These are phyloP conservation scores for Sesia apiformis DNA, from an alignment of 2,888 invertebrate genomes.

Conservation along the genomic window DNA sequence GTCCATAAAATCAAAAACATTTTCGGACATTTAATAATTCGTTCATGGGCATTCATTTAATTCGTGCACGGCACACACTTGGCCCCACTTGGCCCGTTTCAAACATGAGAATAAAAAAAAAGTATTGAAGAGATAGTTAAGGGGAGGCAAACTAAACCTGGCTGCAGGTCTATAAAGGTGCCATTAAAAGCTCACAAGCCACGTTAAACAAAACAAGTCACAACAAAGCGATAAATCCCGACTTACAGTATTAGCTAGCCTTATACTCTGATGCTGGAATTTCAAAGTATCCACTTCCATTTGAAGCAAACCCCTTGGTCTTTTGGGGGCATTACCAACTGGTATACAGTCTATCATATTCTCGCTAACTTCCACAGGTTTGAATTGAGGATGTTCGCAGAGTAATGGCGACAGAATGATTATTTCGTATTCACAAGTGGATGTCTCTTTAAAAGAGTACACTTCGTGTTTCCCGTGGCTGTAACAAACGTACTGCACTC, in stretches of 20 bases:
- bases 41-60: too few relatives aligned
- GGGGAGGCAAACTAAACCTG: too few relatives aligned
- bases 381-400: slow-evolving; percentile 92
- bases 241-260: slow-evolving; percentile 42
- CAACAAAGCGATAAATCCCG: slow-evolving; percentile 5
- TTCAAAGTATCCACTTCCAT: slow-evolving; percentile 83
- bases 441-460: slow-evolving; percentile 92
- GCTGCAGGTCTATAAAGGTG: too few relatives aligned
- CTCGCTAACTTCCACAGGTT: slow-evolving; percentile 84
- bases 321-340: slow-evolving; percentile 77
- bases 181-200: not conserved
- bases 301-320: slow-evolving; percentile 81
- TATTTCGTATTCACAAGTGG: slow-evolving; percentile 95
- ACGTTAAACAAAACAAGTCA: not conserved
- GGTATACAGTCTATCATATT: slow-evolving; percentile 85
- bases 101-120: too few relatives aligned
- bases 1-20: too few relatives aligned
- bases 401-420: slow-evolving; percentile 90
- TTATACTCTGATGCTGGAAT: slow-evolving; percentile 76
- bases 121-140: too few relatives aligned
- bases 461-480: slow-evolving; percentile 92
- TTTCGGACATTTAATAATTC: too few relatives aligned
- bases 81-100: too few relatives aligned
- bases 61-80: too few relatives aligned
- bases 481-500: slow-evolving; percentile 92